Evolutionary conservation across 2,888 invertebrate genomes (phyloP).

Genomic region (Endomychus coccineus): DNA sequence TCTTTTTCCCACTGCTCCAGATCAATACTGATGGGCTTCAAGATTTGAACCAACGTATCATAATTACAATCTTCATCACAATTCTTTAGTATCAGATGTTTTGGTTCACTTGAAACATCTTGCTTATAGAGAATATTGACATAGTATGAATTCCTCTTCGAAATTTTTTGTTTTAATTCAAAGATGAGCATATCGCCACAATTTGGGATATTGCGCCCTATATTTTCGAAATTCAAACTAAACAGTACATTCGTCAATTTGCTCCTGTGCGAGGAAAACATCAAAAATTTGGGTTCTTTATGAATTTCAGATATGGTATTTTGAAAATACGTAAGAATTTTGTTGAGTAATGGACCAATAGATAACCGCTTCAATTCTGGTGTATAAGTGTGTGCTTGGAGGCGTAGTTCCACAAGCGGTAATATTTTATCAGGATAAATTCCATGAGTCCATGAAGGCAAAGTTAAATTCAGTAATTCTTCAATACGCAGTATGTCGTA

Average conservation of each 20-base stretch:
- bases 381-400: constrained; percentile 50
- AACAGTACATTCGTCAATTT: constrained; percentile 63
- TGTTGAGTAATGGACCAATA: constrained; percentile 60
- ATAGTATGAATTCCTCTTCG: no score
- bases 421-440: constrained; percentile 57
- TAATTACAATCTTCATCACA: neutral
- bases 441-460: constrained; percentile 35
- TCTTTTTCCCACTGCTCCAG: neutral
- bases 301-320: no score
- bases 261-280: constrained; percentile 71
- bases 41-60: neutral
- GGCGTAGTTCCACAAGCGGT: constrained; percentile 55
- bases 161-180: constrained; percentile 51
- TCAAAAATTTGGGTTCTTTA: constrained; percentile 48
- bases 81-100: no score
- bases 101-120: neutral
- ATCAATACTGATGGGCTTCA: neutral
- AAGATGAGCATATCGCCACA: constrained; percentile 59
- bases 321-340: constrained; percentile 61
- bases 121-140: constrained; percentile 1
- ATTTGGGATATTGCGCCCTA: no score
- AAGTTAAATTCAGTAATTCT: constrained; percentile 49
- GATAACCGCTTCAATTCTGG: constrained; percentile 52
- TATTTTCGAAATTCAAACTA: constrained; percentile 55
- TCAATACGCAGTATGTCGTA: constrained; percentile 64